A percentile compares a stretch with the other conserved stretches of the same genome.
Evolutionary conservation across 2,113 vertebrate species (phyloP).

Genomic region (Rattus norvegicus): GRCr8 NC_086025.1:45193501-45194000

Average conservation of each 20-base stretch:
- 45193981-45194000: not conserved
- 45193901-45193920: not conserved
- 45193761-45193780: slow-evolving; percentile 52
- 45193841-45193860: slow-evolving; percentile 37
- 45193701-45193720: slow-evolving; percentile 16
- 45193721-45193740: slow-evolving; percentile 13
- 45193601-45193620: slow-evolving; percentile 21
- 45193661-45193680: slow-evolving; percentile 12
- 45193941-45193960: not conserved
- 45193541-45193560: too few species aligned
- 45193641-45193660: not conserved
- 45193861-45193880: slow-evolving; percentile 65
- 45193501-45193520: too few species aligned
- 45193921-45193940: not conserved
- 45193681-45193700: slow-evolving; percentile 20
- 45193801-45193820: slow-evolving; percentile 63
- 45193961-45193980: not conserved
- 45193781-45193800: slow-evolving; percentile 41
- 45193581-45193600: slow-evolving; percentile 8
- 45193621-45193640: slow-evolving; percentile 46
- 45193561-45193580: too few species aligned
- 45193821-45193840: slow-evolving; percentile 45
- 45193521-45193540: too few species aligned
- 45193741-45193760: slow-evolving; percentile 60
- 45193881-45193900: slow-evolving; percentile 3